Percentiles rank a stretch among this genome's conserved stretches.
Conservation (phyloP, 2,797 vertebrate genomes). For the Diplodus puntazzo region DNA sequence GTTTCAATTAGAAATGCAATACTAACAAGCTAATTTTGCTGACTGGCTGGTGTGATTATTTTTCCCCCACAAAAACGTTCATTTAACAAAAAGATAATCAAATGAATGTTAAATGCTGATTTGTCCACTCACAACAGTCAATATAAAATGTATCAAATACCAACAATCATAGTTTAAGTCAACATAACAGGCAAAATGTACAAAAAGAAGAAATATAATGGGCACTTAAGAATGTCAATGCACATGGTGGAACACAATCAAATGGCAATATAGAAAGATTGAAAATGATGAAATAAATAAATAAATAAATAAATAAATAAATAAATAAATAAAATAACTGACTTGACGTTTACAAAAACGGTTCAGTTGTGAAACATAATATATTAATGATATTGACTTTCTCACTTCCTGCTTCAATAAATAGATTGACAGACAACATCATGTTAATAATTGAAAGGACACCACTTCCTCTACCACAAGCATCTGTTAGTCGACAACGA, state of each 20-base stretch:
- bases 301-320: conserved; percentile 30
- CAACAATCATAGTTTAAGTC: conserved; percentile 42
- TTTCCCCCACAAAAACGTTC: neutral
- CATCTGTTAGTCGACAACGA: neutral
- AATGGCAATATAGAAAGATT: conserved; percentile 44
- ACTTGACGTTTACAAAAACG: neutral
- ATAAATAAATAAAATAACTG: conserved; percentile 25
- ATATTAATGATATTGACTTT: neutral
- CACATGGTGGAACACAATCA: conserved; percentile 76
- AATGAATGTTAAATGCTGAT: neutral
- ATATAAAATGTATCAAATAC: conserved; percentile 41
- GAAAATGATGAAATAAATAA: conserved; percentile 7
- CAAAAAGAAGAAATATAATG: conserved; percentile 52
- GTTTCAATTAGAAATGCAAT: conserved; percentile 8
- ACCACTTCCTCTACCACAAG: conserved; percentile 18
- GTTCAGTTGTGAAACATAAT: conserved; percentile 5
- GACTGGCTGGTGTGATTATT: neutral
- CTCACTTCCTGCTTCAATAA: conserved; percentile 16
- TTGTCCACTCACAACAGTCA: conserved; percentile 26
- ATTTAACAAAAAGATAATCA: neutral
- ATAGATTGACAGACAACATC: neutral
- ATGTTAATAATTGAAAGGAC: conserved; percentile 18
- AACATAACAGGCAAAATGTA: conserved; percentile 48
- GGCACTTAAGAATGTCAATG: conserved; percentile 77
- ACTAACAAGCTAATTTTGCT: conserved; percentile 3